Evolutionary conservation across 2,113 vertebrate genomes (phyloP), one percentile per base, ranked within the genome.

Genomic region (Spilogale gracilis): DNA sequence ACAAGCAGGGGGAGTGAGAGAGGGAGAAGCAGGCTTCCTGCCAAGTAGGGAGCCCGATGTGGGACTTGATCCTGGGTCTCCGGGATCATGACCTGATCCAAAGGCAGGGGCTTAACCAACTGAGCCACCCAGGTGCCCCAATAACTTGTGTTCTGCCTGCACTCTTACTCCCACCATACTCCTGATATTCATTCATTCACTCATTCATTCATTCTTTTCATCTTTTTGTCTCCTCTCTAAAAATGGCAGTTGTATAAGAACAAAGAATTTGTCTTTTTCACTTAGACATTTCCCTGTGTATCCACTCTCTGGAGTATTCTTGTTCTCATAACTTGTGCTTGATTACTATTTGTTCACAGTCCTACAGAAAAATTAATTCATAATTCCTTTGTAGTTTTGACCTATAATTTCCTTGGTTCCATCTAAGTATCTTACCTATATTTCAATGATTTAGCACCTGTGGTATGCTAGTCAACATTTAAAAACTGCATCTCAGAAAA

Each of bases 141-240:
- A 38, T 38, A 38, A 38, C 38, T 38, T 38, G 38, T 38, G 38
- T 74, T 65, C 63, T 81, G 20, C 92, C 2, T 54, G 0, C 0
- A 65, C 0, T 23, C 6, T 52, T 73, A 6, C 4, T 0, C 17
- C 16, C 8, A 20, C 5, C 17, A 11, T 20, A 48, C 5, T 9
- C 10, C 50, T 91, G 30, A 90, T 69, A 38, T 48, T 79, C 11
- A 86, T 45, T 89, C 12, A 67, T 60, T 91, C 4, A 38, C 38
- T 65, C 25, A 27, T 43, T 32, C 30, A 65, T 73, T 73, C 1
- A 87, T 67, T 67, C 7, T 79, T 56, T 83, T 43, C 17, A 60
- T 95, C 25, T 45, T n/a, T 23, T 43, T 83, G 58, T n/a, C 11
- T 89, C 1, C 25, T 61, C 12, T 9, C 21, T 8, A 52, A 18